Evolutionary conservation across 2,113 vertebrate species (phyloP).

Genomic region (Rhagologus leucostigma): DNA sequence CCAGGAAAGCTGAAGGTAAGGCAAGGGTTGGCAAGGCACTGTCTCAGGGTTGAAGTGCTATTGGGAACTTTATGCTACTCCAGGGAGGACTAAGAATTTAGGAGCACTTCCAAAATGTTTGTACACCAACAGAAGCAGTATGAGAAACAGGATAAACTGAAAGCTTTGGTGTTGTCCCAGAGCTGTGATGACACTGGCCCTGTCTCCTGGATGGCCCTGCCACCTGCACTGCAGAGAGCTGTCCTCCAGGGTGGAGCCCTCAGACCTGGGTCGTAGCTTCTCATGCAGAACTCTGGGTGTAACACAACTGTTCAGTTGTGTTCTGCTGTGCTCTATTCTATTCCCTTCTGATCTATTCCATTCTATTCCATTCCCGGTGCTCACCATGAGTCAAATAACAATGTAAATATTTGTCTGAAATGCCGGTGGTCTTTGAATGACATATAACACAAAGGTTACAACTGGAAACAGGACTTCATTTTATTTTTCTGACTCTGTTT

Average conservation of each 20-base stretch:
- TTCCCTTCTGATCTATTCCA: not conserved
- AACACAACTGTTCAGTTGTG: not conserved
- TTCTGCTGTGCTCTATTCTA: not conserved
- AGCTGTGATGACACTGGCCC: not conserved
- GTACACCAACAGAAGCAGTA: not conserved
- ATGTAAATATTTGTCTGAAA: not conserved
- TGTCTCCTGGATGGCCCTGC: not conserved
- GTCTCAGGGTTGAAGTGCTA: not conserved
- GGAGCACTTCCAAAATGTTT: not conserved
- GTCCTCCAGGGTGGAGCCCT: not conserved
- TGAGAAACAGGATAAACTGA: not conserved
- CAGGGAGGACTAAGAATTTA: not conserved
- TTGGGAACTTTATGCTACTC: not conserved
- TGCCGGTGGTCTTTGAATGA: not conserved
- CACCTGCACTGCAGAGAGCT: not conserved
- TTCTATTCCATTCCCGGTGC: not conserved
- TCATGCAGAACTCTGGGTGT: not conserved
- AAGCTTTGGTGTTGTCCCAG: not conserved
- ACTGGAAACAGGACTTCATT: not conserved
- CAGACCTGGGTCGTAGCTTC: not conserved
- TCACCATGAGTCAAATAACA: not conserved
- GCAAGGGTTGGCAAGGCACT: not conserved
- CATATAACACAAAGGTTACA: not conserved
- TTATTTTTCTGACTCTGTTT: not conserved
- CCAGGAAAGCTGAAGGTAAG: not conserved